Base-by-base conservation (phyloP, 2,797 vertebrate species). In the Cyclopterus lumpus region DNA sequence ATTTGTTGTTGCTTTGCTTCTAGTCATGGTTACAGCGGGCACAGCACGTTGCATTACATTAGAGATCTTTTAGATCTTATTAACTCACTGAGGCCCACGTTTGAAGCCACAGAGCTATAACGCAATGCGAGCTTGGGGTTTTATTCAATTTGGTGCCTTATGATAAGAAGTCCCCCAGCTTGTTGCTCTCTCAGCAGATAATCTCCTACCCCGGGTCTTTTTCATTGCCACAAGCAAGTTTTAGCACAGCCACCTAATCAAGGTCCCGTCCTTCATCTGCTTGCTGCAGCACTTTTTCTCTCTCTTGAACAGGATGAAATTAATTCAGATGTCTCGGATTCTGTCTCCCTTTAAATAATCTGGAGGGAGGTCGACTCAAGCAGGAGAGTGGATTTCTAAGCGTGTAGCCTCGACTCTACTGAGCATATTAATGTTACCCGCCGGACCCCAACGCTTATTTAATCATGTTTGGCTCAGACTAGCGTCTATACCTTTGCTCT, bases 261-360 rank as follows among this genome's bases (percentile, higher is more conserved):
- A 81, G 72, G 63, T 73, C 65, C 69, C 81, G 75, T 79, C 78
- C 61, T 63, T 80, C 66, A 72, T 79, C 44, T 85, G 86, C 82
- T 88, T 84, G 83, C 74, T 68, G 61, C 38, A 51, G 77, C 76
- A 84, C 71, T 75, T 86, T 84, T 64, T 65, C 46, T 73, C 58
- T 28, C 71, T 34, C 40, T 69, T 79, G 68, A 82, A 70, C 38
- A 49, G 73, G 79, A 81, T 74, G 65, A 38, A 79, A 89, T 87
- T 75, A 76, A 83, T 88, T 83, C 73, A 78, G 59, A 22, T 24
- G 58, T 86, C 85, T 86, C 85, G 82, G 74, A 83, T 79, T 76
- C 61, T 55, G 75, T 72, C 68, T 77, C 59, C 49, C 76, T 81
- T 62, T 86, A 63, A 87, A 80, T 63, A 80, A 81, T 85, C 75